These are phyloP conservation scores for Brachyopa scutellaris DNA, from an alignment of 2,888 invertebrate genomes.

Conservation along the genomic window DNA sequence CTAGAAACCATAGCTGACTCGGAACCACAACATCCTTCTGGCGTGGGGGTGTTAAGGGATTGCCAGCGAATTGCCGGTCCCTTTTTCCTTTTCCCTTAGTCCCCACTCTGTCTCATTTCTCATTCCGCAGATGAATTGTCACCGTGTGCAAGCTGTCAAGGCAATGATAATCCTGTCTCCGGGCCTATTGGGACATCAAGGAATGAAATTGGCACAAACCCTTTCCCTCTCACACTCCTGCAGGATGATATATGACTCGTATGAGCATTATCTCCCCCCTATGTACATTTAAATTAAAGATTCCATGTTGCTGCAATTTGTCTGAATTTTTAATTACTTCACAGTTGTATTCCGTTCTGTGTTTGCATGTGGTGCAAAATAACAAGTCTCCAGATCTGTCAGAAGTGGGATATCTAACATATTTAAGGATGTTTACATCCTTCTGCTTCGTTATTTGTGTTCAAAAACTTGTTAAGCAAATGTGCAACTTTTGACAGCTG, in stretches of 20 bases:
- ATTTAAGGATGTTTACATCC: background rate
- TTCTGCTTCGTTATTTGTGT: background rate
- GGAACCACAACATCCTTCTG: conserved; percentile 25
- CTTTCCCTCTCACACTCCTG: background rate
- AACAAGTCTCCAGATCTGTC: conserved; percentile 8
- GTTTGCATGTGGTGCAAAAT: conserved; percentile 23
- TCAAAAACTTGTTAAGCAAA: conserved; percentile 49
- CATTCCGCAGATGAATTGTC: conserved; percentile 60
- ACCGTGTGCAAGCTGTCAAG: conserved; percentile 58
- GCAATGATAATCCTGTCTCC: conserved; percentile 65
- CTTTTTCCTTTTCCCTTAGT: no score
- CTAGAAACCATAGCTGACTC: conserved; percentile 52
- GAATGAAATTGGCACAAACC: conserved; percentile 39
- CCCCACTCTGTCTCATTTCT: conserved; percentile 15
- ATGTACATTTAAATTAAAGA: conserved; percentile 36
- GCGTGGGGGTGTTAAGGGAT: conserved; percentile 6
- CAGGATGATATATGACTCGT: no score
- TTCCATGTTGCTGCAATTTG: conserved; percentile 35
- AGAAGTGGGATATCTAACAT: background rate
- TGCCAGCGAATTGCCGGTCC: conserved; percentile 13
- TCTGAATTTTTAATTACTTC: conserved; percentile 65
- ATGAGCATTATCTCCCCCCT: no score
- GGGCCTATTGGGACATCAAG: conserved; percentile 38
- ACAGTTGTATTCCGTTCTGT: conserved; percentile 34
- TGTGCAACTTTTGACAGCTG: conserved; percentile 60